Conservation (phyloP, 2,113 vertebrate genomes). For the Falcunculus frontatus region DNA sequence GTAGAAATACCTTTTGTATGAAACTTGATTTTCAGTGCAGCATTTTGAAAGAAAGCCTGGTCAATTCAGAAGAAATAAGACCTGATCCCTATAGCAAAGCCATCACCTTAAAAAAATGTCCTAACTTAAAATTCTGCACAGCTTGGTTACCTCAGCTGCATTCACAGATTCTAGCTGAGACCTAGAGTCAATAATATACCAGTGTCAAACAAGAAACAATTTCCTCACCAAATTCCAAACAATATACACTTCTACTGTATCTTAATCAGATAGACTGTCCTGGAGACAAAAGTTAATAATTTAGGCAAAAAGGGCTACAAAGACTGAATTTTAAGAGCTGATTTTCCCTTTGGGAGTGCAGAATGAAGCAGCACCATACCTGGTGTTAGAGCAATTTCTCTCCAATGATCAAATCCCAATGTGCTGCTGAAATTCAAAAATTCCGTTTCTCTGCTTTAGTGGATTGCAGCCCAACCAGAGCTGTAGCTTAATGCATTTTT, state of each 20-base stretch:
- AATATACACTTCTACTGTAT: background rate
- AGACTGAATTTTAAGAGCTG: background rate
- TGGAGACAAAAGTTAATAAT: background rate
- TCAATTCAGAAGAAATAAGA: conserved; percentile 7
- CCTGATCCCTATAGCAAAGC: background rate
- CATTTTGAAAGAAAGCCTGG: background rate
- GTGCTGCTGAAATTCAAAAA: background rate
- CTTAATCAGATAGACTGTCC: background rate
- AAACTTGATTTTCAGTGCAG: background rate
- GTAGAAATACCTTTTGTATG: background rate
- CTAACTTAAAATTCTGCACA: background rate
- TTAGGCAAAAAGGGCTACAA: background rate
- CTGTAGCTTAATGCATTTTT: background rate
- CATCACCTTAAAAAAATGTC: background rate
- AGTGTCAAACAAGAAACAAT: background rate
- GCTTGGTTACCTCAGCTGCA: background rate
- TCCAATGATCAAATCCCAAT: background rate
- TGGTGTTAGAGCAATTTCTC: background rate
- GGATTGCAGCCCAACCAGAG: background rate
- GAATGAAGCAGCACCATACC: background rate
- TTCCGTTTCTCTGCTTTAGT: background rate
- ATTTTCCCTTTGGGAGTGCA: background rate
- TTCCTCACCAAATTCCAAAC: background rate
- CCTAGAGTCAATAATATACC: background rate
- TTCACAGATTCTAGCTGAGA: background rate